Conservation (phyloP, 2,888 invertebrate genomes). For the Ophonus ardosiacus region DNA sequence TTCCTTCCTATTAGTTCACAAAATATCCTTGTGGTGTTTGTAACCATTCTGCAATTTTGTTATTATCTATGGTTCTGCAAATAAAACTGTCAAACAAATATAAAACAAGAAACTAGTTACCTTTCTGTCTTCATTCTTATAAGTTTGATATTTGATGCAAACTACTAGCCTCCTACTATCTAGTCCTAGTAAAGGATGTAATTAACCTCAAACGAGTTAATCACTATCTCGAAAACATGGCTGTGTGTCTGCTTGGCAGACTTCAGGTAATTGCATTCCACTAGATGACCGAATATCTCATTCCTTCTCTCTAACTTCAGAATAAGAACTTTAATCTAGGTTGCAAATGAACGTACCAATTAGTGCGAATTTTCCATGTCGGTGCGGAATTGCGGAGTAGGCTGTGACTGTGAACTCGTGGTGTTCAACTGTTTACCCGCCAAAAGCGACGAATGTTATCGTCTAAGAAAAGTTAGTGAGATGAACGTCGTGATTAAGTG, state of each 20-base stretch:
- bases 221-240: background rate
- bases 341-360: conserved; percentile 47
- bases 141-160: too few species aligned
- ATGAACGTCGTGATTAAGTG: conserved; percentile 18
- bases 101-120: background rate
- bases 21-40: background rate
- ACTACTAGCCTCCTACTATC: background rate
- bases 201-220: background rate
- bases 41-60: background rate
- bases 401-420: conserved; percentile 4
- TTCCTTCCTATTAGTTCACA: too few species aligned
- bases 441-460: conserved; percentile 5
- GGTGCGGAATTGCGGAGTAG: conserved; percentile 8
- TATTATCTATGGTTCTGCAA: background rate
- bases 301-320: background rate
- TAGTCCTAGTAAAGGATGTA: background rate
- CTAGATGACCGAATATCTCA: conserved; percentile 14
- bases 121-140: too few species aligned
- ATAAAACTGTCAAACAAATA: background rate
- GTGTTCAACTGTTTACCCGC: conserved; percentile 32
- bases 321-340: conserved; percentile 46
- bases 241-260: background rate
- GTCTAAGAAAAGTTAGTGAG: conserved; percentile 16
- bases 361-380: conserved; percentile 32
- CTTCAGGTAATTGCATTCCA: conserved; percentile 34